These are phyloP conservation scores for Scarus forsteni DNA, from an alignment of 2,797 vertebrate species.

Conservation along the genomic window DNA sequence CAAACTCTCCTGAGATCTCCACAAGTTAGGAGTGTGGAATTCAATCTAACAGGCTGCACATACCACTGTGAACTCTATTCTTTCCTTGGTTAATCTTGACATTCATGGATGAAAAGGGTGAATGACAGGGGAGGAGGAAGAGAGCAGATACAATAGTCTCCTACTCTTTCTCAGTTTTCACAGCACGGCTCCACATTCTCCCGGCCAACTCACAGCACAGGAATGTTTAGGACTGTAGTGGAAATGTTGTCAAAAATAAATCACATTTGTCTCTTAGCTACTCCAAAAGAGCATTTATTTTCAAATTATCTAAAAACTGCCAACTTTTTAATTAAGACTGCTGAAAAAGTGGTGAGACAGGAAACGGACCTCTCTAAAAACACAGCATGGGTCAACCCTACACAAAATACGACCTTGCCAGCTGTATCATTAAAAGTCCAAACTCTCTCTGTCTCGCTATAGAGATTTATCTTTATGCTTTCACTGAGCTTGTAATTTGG, in stretches of 20 bases:
- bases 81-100: background rate
- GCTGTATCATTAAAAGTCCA: background rate
- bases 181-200: slow-evolving; percentile 51
- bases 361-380: background rate
- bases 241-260: slow-evolving; percentile 2
- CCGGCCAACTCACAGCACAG: slow-evolving; percentile 10
- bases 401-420: background rate
- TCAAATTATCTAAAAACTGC: background rate
- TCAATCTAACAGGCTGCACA: background rate
- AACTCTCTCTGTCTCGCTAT: background rate
- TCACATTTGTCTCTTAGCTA: background rate
- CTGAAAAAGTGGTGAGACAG: background rate
- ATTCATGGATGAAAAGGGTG: background rate
- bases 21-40: background rate
- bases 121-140: background rate
- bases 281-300: background rate
- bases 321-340: background rate
- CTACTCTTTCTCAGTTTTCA: slow-evolving; percentile 33
- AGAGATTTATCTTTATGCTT: too few relatives aligned
- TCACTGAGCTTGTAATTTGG: too few relatives aligned
- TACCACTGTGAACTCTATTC: background rate
- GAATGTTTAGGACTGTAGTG: background rate
- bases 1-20: too few relatives aligned
- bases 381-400: background rate
- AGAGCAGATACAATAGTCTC: background rate